Evolutionary conservation across 2,113 vertebrate genomes (phyloP).

Genomic region (Cacatua alba): DNA sequence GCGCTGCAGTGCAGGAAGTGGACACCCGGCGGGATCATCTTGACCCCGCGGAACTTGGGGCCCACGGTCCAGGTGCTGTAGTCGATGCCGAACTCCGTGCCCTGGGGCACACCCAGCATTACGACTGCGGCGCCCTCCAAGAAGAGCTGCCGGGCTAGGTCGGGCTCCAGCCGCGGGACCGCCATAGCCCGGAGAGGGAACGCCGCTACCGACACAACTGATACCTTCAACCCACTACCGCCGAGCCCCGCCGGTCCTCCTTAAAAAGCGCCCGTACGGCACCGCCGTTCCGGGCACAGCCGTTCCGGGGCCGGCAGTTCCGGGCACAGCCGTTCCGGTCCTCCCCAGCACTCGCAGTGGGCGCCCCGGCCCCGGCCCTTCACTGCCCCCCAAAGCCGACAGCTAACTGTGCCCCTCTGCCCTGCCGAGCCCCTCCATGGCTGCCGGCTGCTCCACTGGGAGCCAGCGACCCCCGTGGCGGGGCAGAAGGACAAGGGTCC

Average conservation of each 20-base stretch:
- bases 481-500: background rate
- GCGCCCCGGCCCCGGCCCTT: too few species aligned
- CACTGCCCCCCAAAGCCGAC: background rate
- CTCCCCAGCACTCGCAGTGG: background rate
- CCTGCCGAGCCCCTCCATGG: fast-evolving
- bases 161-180: constrained; percentile 79
- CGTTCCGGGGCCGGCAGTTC: background rate
- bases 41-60: constrained; percentile 90
- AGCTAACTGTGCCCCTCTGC: background rate
- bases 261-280: background rate
- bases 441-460: background rate
- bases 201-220: background rate
- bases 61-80: constrained; percentile 91
- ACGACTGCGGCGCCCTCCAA: constrained; percentile 91
- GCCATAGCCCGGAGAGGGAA: background rate
- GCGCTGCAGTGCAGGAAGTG: constrained; percentile 92
- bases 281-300: background rate
- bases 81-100: constrained; percentile 92
- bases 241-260: fast-evolving
- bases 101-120: constrained; percentile 86
- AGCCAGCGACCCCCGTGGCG: fast-evolving
- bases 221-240: too few species aligned
- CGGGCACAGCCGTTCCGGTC: background rate
- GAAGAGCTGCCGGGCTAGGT: constrained; percentile 86
- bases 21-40: constrained; percentile 95